phyloP scores from a whole-genome alignment of 2,113 vertebrate genomes.

The Phrynocephalus versicolor region DNA sequence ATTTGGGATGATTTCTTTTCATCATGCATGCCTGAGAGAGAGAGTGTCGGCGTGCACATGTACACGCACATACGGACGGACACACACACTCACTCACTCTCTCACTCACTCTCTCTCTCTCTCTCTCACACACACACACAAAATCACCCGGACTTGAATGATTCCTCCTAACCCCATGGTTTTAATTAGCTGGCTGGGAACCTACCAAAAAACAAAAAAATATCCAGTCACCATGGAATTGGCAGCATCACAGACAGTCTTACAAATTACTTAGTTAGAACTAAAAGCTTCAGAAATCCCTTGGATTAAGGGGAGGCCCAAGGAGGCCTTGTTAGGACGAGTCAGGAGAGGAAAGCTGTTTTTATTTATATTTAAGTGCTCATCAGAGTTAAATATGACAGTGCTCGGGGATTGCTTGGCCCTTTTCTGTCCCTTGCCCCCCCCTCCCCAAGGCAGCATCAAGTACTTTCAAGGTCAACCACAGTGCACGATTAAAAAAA shows the following conservation, averaged over 20 bases:
- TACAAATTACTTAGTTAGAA: conserved; percentile 69
- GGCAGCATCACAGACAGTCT: conserved; percentile 63
- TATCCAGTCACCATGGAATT: conserved; percentile 55
- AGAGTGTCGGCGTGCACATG: not conserved
- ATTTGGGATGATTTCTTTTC: conserved; percentile 48
- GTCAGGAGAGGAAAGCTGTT: conserved; percentile 51
- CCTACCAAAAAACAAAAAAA: conserved; percentile 11
- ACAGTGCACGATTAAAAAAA: conserved; percentile 21
- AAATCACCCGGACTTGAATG: conserved; percentile 15
- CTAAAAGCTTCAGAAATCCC: conserved; percentile 74
- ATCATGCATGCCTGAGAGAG: too few relatives aligned
- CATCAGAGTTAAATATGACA: conserved; percentile 44
- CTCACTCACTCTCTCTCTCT: too few relatives aligned
- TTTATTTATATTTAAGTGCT: conserved; percentile 73
- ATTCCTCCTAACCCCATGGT: conserved; percentile 48
- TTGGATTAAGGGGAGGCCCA: conserved; percentile 64
- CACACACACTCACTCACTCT: conserved; percentile 27
- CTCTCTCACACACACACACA: not conserved
- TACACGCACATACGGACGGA: conserved; percentile 41
- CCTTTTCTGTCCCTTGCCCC: not conserved
- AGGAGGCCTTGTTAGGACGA: conserved; percentile 55
- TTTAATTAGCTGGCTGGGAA: conserved; percentile 61
- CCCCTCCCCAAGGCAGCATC: conserved; percentile 32
- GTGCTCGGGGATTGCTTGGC: conserved; percentile 18
- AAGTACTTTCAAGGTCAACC: conserved; percentile 25